Base-by-base conservation (phyloP, 2,797 vertebrate genomes). In the Pseudochromis fuscus region DNA sequence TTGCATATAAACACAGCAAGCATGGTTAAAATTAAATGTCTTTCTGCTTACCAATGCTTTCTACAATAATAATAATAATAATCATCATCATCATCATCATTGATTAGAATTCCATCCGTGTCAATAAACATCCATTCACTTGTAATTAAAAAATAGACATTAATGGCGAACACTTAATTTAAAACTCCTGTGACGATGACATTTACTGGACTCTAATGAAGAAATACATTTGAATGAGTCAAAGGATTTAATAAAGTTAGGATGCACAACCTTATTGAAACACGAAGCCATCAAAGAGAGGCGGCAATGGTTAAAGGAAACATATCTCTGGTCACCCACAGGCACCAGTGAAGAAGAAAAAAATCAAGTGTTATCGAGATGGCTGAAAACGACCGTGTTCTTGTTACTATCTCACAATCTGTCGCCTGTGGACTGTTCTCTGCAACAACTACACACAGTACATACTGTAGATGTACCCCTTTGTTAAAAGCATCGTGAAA, bases 111-210 rank as follows among this genome's bases (percentile, higher is more conserved):
- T 55, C 46, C 16, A 73, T 40, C 59, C 46, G 18, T 16, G 21
- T 15, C 3, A 52, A 46, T 4, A 64, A 18, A 55, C 42, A 30
- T 45, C 13, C 30, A 27, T 64, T 56, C 11, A 37, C 18, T 52
- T 56, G 1, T 63, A 72, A 77, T 74, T 19, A 10, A 23, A 21
- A 44, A 44, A 44, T 4, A 3, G 1, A 23, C 6, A 48, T 23
- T 24, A 24, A n/a, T n/a, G n/a, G n/a, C n/a, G n/a, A n/a, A 48
- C 37, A 45, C 19, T 46, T 60, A 21, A 62, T 76, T 61, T 61
- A 75, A 28, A 6, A 67, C 6, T 16, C 16, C 51, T 62, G n/a
- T 59, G 57, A 56, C 30, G 31, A 68, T 33, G 23, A 5, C 4
- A 65, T 23, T n/a, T 31, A 30, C 38, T 46, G 27, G n/a, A 11